Evolutionary conservation across 2,888 invertebrate species (phyloP), one percentile per base, ranked within the genome.

Genomic region (Agrenia bidenticulata): DNA sequence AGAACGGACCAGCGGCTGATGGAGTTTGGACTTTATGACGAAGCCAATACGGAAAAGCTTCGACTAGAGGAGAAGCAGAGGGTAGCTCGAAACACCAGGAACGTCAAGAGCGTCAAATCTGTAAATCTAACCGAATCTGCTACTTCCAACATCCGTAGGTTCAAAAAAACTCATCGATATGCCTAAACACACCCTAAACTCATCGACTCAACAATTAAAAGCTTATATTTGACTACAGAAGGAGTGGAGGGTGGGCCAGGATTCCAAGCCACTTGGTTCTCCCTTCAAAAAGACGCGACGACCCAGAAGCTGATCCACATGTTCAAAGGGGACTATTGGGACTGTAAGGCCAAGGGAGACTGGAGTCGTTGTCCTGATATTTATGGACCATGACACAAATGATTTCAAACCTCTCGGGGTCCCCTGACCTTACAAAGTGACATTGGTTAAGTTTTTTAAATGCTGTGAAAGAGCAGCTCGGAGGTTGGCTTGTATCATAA

Each of bases 1-100:
- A 85, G 99, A 61, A 98, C 98, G 63, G 99, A 99, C 85, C 99
- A 99, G 83, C 86, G 98, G 56, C 85, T 95, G 76, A 99, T 99
- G 98, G 97, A 98, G 81, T 86, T 90, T 68, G 94, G 94, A 4
- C 83, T 84, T 61, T 94, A 94, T 92, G 91, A 95, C 77, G 90
- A 89, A 72, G 94, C 95, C 64, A 96, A 95, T 81, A 79, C 82
- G 1, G 90, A 92, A 80, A 93, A 94, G 80, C 79, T 91, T 26
- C 83, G 86, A 68, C 84, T 99, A 27, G 99, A 99, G 81, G 98
- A 99, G 80, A 96, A 97, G 81, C 99, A 99, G 83, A 85, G 99
- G 73, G 83, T 86, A n/a, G n/a, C n/a, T n/a, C n/a, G n/a, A n/a
- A n/a, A n/a, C n/a, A n/a, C n/a, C n/a, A n/a, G n/a, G n/a, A n/a